These are phyloP conservation scores for Holacanthella duospinosa DNA, from an alignment of 2,888 invertebrate genomes.

Conservation along the genomic window DNA sequence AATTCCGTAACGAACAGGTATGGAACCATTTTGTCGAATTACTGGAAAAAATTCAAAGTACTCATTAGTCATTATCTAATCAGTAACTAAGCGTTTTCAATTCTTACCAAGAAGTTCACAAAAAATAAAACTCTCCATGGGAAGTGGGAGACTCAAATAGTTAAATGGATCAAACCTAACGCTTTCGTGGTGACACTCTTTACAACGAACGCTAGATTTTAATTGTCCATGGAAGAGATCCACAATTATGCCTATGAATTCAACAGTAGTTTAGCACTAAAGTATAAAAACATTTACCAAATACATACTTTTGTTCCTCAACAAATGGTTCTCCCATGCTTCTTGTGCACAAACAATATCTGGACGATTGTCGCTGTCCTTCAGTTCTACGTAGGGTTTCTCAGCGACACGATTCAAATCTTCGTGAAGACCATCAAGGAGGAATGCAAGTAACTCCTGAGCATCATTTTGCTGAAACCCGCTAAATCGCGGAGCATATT, in stretches of 20 bases:
- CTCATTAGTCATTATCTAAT: background rate
- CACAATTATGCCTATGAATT: constrained; percentile 53
- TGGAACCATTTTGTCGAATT: constrained; percentile 65
- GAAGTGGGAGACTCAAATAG: constrained; percentile 75
- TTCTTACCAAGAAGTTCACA: constrained; percentile 60
- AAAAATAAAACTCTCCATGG: constrained; percentile 74
- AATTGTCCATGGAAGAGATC: constrained; percentile 86
- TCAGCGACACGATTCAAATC: constrained; percentile 71
- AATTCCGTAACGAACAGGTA: constrained; percentile 74
- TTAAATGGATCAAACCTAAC: constrained; percentile 88
- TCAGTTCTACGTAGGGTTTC: constrained; percentile 60
- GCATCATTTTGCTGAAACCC: constrained; percentile 90
- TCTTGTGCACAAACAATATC: constrained; percentile 55
- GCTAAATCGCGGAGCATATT: constrained; percentile 72
- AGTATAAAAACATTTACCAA: background rate
- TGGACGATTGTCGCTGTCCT: constrained; percentile 64
- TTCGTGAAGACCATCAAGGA: constrained; percentile 83
- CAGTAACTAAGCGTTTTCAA: background rate
- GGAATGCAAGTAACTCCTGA: constrained; percentile 82
- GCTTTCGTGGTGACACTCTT: constrained; percentile 69
- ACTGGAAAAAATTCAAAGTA: constrained; percentile 49
- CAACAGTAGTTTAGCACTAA: background rate
- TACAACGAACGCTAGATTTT: constrained; percentile 75
- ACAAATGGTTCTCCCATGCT: constrained; percentile 73
- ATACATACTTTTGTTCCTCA: constrained; percentile 60